Evolutionary conservation across 2,888 invertebrate species (phyloP).

Genomic region (Ditylenchus weischeri): DNA sequence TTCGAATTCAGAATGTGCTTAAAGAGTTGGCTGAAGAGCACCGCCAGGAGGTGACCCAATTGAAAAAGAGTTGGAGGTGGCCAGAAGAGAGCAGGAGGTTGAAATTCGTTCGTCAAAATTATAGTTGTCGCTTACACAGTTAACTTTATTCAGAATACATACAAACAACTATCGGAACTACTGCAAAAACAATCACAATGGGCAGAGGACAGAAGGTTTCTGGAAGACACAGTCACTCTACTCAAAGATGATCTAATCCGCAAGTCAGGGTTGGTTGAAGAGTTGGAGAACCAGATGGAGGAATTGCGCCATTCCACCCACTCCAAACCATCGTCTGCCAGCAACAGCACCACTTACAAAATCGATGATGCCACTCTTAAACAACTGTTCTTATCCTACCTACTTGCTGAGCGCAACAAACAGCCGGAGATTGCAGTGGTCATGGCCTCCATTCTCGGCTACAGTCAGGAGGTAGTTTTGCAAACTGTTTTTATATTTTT

Average conservation of each 20-base stretch:
- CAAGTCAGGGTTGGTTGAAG: conserved; percentile 31
- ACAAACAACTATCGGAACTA: conserved; percentile 8
- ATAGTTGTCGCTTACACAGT: neutral
- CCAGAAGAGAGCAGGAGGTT: conserved; percentile 30
- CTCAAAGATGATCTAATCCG: conserved; percentile 23
- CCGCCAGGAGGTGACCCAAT: conserved; percentile 37
- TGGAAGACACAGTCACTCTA: conserved; percentile 25
- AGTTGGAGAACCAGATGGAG: conserved; percentile 46
- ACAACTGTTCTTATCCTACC: conserved; percentile 83
- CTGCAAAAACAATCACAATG: neutral
- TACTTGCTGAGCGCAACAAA: conserved; percentile 68
- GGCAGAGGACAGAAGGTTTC: conserved; percentile 21
- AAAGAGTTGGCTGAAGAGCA: conserved; percentile 73
- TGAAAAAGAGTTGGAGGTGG: conserved; percentile 25
- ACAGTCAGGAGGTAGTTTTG: conserved; percentile 37
- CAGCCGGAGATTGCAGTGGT: conserved; percentile 82
- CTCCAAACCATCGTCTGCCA: neutral
- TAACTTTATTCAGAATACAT: conserved; percentile 2
- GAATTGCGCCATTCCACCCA: conserved; percentile 32
- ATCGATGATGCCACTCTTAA: conserved; percentile 66
- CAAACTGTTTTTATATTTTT: too few species aligned
- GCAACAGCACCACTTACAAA: conserved; percentile 33
- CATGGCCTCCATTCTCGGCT: conserved; percentile 75
- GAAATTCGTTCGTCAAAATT: neutral
- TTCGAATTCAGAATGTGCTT: conserved; percentile 71